These are phyloP conservation scores for Chlorocebus sabaeus DNA, from an alignment of 2,113 vertebrate genomes.

Conservation along the genomic window DNA sequence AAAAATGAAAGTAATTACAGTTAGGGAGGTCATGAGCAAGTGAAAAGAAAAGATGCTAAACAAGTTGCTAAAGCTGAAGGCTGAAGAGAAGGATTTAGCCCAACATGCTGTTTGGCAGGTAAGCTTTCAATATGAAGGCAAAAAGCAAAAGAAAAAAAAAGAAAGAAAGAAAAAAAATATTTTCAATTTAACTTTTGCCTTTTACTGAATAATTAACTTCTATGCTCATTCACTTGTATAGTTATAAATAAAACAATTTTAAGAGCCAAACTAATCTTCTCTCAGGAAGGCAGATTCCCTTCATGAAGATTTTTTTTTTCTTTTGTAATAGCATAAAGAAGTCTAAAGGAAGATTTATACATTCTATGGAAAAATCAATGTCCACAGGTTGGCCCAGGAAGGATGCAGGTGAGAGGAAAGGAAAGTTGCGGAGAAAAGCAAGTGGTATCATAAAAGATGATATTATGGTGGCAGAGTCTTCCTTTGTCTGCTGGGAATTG, in stretches of 20 bases:
- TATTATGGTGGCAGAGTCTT: neutral
- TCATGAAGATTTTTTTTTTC: neutral
- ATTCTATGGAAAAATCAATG: neutral
- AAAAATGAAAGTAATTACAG: conserved; percentile 67
- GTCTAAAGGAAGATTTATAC: neutral
- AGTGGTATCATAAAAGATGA: neutral
- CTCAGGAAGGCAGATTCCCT: neutral
- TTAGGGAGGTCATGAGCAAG: neutral
- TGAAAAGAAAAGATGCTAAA: neutral
- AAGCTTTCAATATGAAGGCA: conserved; percentile 1
- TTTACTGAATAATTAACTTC: neutral
- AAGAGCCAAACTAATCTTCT: neutral
- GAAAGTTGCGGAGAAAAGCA: neutral
- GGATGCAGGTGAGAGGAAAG: neutral
- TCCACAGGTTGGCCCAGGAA: neutral
- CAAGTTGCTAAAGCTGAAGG: neutral
- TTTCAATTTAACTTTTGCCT: neutral
- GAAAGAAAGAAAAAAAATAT: neutral
- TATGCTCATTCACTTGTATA: neutral
- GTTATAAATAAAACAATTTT: conserved; percentile 1
- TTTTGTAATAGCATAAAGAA: neutral
- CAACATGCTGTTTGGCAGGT: neutral
- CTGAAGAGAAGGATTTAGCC: neutral
- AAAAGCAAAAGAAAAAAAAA: neutral
- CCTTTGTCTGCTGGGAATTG: neutral